Percentiles rank a stretch among this genome's conserved stretches.
Conservation (phyloP, 2,113 vertebrate species). For the Hypomesus transpacificus region DNA sequence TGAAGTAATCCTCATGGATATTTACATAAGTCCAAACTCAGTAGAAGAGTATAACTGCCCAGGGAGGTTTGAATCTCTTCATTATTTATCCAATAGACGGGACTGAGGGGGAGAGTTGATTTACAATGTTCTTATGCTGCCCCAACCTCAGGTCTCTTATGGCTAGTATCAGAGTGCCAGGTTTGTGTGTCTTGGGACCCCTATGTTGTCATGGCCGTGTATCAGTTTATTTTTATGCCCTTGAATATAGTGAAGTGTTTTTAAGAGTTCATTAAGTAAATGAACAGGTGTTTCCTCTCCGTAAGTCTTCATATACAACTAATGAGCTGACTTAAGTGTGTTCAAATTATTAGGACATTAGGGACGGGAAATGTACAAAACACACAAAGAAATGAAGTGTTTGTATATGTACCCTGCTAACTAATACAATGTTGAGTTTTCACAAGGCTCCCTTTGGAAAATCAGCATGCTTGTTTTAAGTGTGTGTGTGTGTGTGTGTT, state of each 20-base stretch:
- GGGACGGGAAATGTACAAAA: conserved; percentile 65
- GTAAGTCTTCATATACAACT: conserved; percentile 59
- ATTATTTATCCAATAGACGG: conserved; percentile 47
- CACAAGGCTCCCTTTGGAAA: conserved; percentile 32
- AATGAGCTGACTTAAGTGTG: conserved; percentile 67
- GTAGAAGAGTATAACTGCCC: conserved; percentile 30
- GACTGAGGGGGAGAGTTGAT: conserved; percentile 53
- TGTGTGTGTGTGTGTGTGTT: conserved; percentile 32
- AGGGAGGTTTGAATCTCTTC: conserved; percentile 46
- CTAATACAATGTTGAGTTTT: conserved; percentile 47
- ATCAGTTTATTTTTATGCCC: conserved; percentile 61
- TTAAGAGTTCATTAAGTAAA: conserved; percentile 63
- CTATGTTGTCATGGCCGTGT: conserved; percentile 31
- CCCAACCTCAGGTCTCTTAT: conserved; percentile 31
- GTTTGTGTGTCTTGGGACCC: conserved; percentile 51
- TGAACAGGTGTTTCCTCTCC: conserved; percentile 67
- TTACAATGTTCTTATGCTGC: conserved; percentile 49
- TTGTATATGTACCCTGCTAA: conserved; percentile 35
- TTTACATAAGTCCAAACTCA: conserved; percentile 47
- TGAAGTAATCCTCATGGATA: conserved; percentile 53
- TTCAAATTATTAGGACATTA: conserved; percentile 73
- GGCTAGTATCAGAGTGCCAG: conserved; percentile 42
- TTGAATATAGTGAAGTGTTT: conserved; percentile 44
- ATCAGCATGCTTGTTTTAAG: conserved; percentile 28
- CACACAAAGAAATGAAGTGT: conserved; percentile 61